Evolutionary conservation across 2,888 invertebrate species (phyloP).

Genomic region (Oscheius myriophilus): DNA sequence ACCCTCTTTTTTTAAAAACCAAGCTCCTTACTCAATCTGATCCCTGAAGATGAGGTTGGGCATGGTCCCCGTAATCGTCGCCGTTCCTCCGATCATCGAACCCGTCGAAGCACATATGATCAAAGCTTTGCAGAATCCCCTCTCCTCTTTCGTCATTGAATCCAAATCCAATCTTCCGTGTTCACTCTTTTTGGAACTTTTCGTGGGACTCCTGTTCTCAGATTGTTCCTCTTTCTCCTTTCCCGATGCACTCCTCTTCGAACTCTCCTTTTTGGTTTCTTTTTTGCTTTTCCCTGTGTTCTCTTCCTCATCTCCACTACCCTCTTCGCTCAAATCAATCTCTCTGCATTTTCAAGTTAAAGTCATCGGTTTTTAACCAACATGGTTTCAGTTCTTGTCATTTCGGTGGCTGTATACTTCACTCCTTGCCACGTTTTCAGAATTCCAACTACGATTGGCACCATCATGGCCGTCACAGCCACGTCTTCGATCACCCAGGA

Average conservation of each 20-base stretch:
- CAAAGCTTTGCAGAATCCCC: conserved; percentile 32
- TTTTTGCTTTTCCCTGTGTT: too few relatives aligned
- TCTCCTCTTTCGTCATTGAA: conserved; percentile 7
- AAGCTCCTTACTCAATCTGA: conserved; percentile 37
- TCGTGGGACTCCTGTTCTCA: too few relatives aligned
- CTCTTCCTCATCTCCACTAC: too few relatives aligned
- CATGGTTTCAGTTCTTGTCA: too few relatives aligned
- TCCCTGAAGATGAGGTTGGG: conserved; percentile 54
- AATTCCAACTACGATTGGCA: conserved; percentile 18
- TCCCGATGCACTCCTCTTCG: too few relatives aligned
- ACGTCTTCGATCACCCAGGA: conserved; percentile 13
- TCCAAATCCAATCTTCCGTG: background rate
- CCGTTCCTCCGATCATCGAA: conserved; percentile 52
- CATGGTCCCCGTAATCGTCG: conserved; percentile 50
- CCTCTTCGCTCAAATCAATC: too few relatives aligned
- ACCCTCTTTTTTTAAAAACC: conserved; percentile 29
- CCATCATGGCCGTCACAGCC: conserved; percentile 17
- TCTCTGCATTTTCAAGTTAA: too few relatives aligned
- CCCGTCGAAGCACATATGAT: conserved; percentile 48
- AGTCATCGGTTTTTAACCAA: too few relatives aligned
- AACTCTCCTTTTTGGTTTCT: too few relatives aligned
- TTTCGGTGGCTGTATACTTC: background rate
- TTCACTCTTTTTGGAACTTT: background rate
- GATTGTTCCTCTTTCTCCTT: too few relatives aligned
- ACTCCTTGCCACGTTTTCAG: conserved; percentile 11